A percentile compares a stretch with the other conserved stretches of the same genome.
Conservation (phyloP, 2,888 invertebrate genomes). For the Trichopria drosophilae region DNA sequence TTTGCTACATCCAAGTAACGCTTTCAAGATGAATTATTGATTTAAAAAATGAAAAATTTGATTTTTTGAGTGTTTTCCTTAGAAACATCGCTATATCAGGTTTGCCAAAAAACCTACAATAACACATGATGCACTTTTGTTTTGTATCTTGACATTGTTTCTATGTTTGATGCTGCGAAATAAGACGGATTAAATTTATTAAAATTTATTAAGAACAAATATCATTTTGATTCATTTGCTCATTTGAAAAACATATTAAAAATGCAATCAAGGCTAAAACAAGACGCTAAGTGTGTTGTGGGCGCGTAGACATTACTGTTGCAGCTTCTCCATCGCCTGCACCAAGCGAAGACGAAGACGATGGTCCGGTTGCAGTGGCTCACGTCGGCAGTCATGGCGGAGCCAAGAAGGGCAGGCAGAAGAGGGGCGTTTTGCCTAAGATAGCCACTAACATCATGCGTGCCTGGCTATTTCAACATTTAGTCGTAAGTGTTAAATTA, state of each 20-base stretch:
- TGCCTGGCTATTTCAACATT: constrained; percentile 94
- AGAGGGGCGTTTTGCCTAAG: constrained; percentile 90
- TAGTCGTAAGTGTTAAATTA: constrained; percentile 72
- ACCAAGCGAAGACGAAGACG: constrained; percentile 57
- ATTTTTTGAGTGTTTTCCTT: too few relatives aligned
- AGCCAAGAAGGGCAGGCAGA: constrained; percentile 67
- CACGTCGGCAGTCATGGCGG: constrained; percentile 60
- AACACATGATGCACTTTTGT: too few relatives aligned
- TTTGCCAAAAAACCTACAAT: too few relatives aligned
- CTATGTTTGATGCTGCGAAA: too few relatives aligned
- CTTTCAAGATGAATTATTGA: too few relatives aligned
- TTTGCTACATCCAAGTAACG: too few relatives aligned
- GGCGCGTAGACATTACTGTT: constrained; percentile 49
- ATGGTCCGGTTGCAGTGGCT: constrained; percentile 59
- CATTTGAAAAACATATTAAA: neutral
- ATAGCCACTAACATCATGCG: constrained; percentile 96
- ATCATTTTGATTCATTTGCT: too few relatives aligned
- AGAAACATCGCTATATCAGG: too few relatives aligned
- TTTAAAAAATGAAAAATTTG: too few relatives aligned
- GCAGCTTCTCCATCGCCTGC: constrained; percentile 68
- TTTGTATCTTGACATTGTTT: too few relatives aligned
- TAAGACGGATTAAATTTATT: too few relatives aligned
- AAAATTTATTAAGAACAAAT: too few relatives aligned
- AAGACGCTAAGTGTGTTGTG: neutral
- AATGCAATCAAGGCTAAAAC: neutral